Evolutionary conservation across 2,888 invertebrate species (phyloP), one percentile per base, ranked within the genome.

Genomic region (Synanthedon vespiformis): DNA sequence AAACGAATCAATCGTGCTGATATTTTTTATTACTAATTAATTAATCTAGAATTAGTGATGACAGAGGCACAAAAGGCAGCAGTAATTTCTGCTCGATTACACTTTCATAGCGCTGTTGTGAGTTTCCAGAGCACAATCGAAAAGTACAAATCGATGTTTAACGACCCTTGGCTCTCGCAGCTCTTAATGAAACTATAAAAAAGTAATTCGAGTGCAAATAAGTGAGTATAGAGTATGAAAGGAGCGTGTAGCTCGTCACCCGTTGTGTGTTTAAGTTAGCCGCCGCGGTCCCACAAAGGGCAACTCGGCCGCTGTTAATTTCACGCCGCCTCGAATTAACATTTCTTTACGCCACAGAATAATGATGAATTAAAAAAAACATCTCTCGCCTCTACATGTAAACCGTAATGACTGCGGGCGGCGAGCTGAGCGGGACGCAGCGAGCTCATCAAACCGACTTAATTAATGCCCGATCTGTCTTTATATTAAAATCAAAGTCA

Each of bases 251-350:
- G 70, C 75, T 80, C 80, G 86, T 87, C 86, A 82, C 84, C 82
- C 81, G 85, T 86, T 87, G 86, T 86, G 83, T 87, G 85, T 86
- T 86, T 86, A 86, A 82, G 74, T 71, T 69, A 69, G 79, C 77
- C 80, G 83, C 71, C 72, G 81, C 81, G 80, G 82, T 64, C 78
- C 74, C 75, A 86, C 85, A 87, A 88, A 88, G 84, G 80, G 75
- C 78, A 70, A 67, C 67, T 72, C 81, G 72, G 81, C 85, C 80
- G 81, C 84, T 86, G 82, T 88, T 88, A 88, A 88, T 88, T 88
- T 88, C 88, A 88, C 88, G 88, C 85, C 74, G 84, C 78, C 81
- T 88, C 86, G 80, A 88, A 88, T 88, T 88, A 88, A 88, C 88
- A 88, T 88, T 88, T 88, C 88, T 88, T 87, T 87, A 86, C 87